Base-by-base conservation (phyloP, 2,888 invertebrate genomes). In the Coelogynopora nodosa region DNA sequence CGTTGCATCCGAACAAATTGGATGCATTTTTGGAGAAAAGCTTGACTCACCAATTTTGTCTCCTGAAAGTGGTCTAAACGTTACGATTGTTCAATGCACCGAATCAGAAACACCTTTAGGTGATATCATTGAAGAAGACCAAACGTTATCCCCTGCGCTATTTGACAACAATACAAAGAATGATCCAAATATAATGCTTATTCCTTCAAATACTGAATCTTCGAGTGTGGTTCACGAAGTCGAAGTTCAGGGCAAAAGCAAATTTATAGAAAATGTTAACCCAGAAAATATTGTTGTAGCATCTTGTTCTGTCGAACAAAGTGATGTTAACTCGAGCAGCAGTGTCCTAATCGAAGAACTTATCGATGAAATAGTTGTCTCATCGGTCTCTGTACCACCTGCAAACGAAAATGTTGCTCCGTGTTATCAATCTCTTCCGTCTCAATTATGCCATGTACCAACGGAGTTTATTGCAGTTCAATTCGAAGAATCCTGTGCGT, bases 301-400 rank as follows among this genome's bases (percentile, higher is more conserved):
- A 74, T 74, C 74, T 13, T 74, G 74, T 74, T n/a, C 27, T 13
- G 74, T 74, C 23, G 74, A 74, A 26, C 74, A 74, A 74, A 74
- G 10, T 13, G 74, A 74, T 23, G 74, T 74, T 13, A 5, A 74
- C 27, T 74, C 74, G 23, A 26, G 23, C 5, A 74, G 74, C 74
- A 26, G 74, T 23, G 18, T 74, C 5, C 2, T 74, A 2, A 74
- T 74, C 2, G 74, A 74, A 23, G 74, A 74, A 23, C 27, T 74
- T 74, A 2, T 74, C 23, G 74, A 23, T 26, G 23, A 74, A 26
- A 74, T 26, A 5, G 23, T 74, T 74, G 74, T 74, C 2, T n/a
- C 74, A 23, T 13, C 23, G 23, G 10, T n/a, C 2, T 5, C 23
- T 5, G 74, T 74, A 2, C 23, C 18, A 23, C 23, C 74, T n/a